phyloP scores from a whole-genome alignment of 2,797 vertebrate species.

The Lepilemur ruficaudatus region DNA sequence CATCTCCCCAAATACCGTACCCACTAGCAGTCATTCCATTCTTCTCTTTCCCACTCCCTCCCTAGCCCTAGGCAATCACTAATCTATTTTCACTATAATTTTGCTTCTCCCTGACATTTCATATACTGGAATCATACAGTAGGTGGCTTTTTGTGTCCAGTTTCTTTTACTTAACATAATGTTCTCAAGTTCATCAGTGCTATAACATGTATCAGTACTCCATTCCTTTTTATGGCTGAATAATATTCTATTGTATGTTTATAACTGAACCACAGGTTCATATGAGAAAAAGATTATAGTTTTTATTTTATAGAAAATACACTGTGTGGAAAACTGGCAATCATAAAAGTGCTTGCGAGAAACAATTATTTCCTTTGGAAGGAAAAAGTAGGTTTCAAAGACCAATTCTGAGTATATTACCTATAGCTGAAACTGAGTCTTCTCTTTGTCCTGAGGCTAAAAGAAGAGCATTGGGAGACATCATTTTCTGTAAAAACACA shows the following conservation, averaged over 20 bases:
- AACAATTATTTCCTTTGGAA: constrained; percentile 45
- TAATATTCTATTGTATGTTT: constrained; percentile 24
- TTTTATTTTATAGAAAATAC: constrained; percentile 49
- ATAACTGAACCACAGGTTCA: constrained; percentile 1
- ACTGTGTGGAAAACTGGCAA: constrained; percentile 17
- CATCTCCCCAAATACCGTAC: background rate
- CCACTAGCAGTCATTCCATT: background rate
- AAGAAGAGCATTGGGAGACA: background rate
- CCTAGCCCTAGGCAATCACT: background rate
- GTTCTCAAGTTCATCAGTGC: background rate
- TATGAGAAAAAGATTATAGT: background rate
- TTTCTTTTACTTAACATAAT: constrained; percentile 30
- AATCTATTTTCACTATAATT: background rate
- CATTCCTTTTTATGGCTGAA: constrained; percentile 10
- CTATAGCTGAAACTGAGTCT: background rate
- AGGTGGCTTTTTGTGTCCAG: background rate
- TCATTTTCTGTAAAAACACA: constrained; percentile 27
- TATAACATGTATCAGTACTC: background rate
- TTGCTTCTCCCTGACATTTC: background rate
- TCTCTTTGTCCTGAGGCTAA: constrained; percentile 14
- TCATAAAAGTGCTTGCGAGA: background rate
- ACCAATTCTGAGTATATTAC: constrained; percentile 16
- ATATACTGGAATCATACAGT: background rate
- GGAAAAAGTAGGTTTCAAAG: constrained; percentile 30
- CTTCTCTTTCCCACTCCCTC: background rate